Percentiles rank a stretch among this genome's conserved stretches.
phyloP scores from a whole-genome alignment of 2,113 vertebrate genomes.

The Malaclemys terrapin region DNA sequence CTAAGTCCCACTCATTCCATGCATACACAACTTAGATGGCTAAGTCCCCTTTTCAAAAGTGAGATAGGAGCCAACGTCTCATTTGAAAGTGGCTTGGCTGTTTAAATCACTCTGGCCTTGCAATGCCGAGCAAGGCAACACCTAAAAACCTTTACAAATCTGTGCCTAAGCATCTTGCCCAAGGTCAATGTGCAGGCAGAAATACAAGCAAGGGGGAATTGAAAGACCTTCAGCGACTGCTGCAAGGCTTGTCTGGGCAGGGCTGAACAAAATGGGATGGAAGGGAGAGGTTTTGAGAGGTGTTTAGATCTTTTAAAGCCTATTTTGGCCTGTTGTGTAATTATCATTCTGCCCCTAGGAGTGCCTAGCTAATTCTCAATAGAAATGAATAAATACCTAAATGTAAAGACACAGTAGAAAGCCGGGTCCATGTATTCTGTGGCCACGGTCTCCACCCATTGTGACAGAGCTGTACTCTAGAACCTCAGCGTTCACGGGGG shows the following conservation, averaged over 20 bases:
- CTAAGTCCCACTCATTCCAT: too few relatives aligned
- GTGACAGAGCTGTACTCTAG: not conserved
- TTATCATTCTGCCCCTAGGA: not conserved
- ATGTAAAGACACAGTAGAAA: not conserved
- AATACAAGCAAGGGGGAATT: not conserved
- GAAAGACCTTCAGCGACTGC: not conserved
- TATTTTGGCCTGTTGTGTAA: not conserved
- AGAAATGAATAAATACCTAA: not conserved
- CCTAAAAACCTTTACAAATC: not conserved
- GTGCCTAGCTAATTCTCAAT: not conserved
- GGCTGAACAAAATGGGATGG: not conserved
- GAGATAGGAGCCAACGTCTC: not conserved
- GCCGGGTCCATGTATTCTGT: not conserved
- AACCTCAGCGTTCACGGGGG: not conserved
- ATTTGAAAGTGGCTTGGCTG: not conserved
- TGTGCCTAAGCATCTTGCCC: not conserved
- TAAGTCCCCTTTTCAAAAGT: not conserved
- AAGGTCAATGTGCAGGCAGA: not conserved
- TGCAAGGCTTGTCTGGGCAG: not conserved
- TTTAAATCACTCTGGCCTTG: not conserved
- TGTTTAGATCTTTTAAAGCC: not conserved
- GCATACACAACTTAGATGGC: not conserved
- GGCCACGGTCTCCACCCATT: not conserved
- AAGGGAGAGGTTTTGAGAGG: not conserved
- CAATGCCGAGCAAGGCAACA: not conserved